Conservation (phyloP, 2,797 vertebrate genomes). For the Margarornis squamiger region DNA sequence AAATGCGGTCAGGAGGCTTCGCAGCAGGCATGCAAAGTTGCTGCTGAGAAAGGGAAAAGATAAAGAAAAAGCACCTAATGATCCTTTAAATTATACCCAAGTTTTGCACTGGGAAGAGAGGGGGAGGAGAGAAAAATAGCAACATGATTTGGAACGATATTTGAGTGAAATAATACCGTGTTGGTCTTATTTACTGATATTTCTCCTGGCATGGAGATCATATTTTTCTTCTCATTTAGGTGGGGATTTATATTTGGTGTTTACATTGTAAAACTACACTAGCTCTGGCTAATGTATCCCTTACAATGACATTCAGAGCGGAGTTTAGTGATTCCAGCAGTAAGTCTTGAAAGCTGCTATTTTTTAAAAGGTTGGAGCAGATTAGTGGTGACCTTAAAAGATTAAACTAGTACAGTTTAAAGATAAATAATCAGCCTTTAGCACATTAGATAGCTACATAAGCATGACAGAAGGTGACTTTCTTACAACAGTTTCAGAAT, state of each 20-base stretch:
- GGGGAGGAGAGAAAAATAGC: not conserved
- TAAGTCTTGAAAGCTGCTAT: slow-evolving; percentile 69
- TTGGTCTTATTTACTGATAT: slow-evolving; percentile 7
- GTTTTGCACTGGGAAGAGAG: not conserved
- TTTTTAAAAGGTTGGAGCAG: slow-evolving; percentile 71
- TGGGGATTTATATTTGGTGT: slow-evolving; percentile 66
- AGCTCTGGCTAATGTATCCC: slow-evolving; percentile 56
- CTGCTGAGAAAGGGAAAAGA: slow-evolving; percentile 24
- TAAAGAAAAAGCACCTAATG: not conserved
- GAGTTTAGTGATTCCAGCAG: slow-evolving; percentile 61
- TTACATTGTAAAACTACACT: slow-evolving; percentile 59
- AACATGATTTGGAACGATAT: not conserved
- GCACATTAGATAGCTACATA: slow-evolving; percentile 69
- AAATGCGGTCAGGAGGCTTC: slow-evolving; percentile 27
- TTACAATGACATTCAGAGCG: slow-evolving; percentile 49
- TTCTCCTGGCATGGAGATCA: slow-evolving; percentile 28
- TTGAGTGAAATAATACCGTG: not conserved
- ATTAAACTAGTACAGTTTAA: slow-evolving; percentile 70
- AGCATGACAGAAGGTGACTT: slow-evolving; percentile 75
- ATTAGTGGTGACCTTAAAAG: slow-evolving; percentile 70
- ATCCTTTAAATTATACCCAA: slow-evolving; percentile 56
- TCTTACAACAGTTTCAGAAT: slow-evolving; percentile 56
- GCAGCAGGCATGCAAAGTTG: slow-evolving; percentile 38
- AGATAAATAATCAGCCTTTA: slow-evolving; percentile 73
- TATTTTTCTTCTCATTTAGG: slow-evolving; percentile 60